A percentile compares a stretch with the other conserved stretches of the same genome.
phyloP scores from a whole-genome alignment of 2,113 vertebrate species.

The Terrapene triunguis region DNA sequence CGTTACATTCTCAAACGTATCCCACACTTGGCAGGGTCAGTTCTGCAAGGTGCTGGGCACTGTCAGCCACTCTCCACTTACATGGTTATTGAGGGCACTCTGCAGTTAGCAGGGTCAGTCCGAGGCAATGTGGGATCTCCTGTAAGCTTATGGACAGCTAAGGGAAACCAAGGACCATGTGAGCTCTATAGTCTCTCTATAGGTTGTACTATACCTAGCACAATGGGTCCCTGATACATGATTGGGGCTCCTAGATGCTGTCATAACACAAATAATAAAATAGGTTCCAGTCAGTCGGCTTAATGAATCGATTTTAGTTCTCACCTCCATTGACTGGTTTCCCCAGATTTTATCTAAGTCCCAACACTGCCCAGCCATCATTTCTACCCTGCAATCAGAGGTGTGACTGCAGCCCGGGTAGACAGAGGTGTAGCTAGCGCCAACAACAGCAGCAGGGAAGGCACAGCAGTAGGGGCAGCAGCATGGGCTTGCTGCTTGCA shows the following conservation, averaged over 20 bases:
- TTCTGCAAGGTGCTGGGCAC: background rate
- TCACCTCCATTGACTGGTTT: conserved; percentile 30
- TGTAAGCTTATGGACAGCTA: background rate
- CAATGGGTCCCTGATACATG: conserved; percentile 3
- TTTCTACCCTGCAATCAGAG: background rate
- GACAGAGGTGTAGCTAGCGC: background rate
- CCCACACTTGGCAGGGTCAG: background rate
- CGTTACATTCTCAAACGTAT: background rate
- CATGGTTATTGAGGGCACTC: background rate
- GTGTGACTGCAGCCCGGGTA: background rate
- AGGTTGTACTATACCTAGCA: background rate
- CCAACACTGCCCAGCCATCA: background rate
- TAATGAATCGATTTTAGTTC: conserved; percentile 27
- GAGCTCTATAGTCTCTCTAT: background rate
- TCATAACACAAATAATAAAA: conserved; percentile 67
- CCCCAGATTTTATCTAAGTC: background rate
- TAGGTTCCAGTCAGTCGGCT: conserved; percentile 52
- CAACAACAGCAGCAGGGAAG: background rate
- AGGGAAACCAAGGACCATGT: background rate
- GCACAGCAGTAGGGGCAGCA: background rate
- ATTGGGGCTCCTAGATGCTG: conserved; percentile 45
- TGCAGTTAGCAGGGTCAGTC: background rate
- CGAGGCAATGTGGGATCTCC: background rate
- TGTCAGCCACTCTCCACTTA: background rate
- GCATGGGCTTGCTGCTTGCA: background rate